phyloP scores from a whole-genome alignment of 2,797 vertebrate species.

The Apogon talboti region DNA sequence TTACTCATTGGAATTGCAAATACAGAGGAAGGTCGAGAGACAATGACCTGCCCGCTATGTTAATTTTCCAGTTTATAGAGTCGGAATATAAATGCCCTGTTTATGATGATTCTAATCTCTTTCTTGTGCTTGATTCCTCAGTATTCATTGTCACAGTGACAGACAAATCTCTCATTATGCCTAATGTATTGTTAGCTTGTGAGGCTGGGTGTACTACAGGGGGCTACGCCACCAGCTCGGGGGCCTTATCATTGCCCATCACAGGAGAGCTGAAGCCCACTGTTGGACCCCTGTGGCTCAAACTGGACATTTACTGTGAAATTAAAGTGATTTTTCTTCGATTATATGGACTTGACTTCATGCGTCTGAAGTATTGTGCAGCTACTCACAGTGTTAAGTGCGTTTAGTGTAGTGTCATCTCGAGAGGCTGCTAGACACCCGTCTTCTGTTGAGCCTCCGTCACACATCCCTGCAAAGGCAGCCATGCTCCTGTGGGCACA shows the following conservation, averaged over 20 bases:
- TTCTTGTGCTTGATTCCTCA: conserved; percentile 61
- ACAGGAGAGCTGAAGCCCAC: neutral
- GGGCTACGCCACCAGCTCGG: conserved; percentile 36
- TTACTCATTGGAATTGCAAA: conserved; percentile 84
- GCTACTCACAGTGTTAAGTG: conserved; percentile 95
- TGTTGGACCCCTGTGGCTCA: neutral
- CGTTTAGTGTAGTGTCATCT: conserved; percentile 98
- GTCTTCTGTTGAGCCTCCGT: conserved; percentile 98
- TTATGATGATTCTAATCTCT: conserved; percentile 79
- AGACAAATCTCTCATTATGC: conserved; percentile 63
- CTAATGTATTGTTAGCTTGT: conserved; percentile 42
- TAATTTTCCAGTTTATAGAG: conserved; percentile 78
- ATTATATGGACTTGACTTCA: neutral
- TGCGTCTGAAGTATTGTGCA: neutral
- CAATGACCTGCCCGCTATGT: conserved; percentile 75
- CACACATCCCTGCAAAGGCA: conserved; percentile 99
- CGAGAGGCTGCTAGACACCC: conserved; percentile 96
- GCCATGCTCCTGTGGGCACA: conserved; percentile 94
- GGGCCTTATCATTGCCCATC: conserved; percentile 33
- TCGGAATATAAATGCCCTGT: conserved; percentile 82
- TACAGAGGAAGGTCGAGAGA: conserved; percentile 77
- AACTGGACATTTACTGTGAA: neutral
- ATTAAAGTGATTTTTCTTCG: neutral
- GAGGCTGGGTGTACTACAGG: conserved; percentile 43
- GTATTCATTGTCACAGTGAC: conserved; percentile 63